A percentile compares a stretch with the other conserved stretches of the same genome.
These are phyloP conservation scores for Urocolius indicus DNA, from an alignment of 2,113 vertebrate species.

Conservation along the genomic window DNA sequence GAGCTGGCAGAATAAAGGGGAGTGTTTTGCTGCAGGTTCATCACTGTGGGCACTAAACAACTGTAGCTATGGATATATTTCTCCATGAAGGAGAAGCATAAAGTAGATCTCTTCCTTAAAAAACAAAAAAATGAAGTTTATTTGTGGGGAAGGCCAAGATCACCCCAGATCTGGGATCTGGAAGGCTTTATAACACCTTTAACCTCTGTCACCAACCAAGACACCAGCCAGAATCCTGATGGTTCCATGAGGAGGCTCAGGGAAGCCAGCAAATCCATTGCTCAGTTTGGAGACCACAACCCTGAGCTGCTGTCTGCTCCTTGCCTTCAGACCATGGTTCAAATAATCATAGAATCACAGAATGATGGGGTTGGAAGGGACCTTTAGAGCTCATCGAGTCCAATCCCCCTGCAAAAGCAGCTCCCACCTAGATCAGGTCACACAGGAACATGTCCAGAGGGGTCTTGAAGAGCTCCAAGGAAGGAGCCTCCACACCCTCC, in stretches of 20 bases:
- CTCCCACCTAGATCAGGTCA: too few relatives aligned
- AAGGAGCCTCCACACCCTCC: too few relatives aligned
- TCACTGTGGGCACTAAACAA: background rate
- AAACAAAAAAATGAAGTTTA: background rate
- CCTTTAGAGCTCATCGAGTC: too few relatives aligned
- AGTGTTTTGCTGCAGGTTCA: background rate
- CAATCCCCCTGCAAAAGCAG: too few relatives aligned
- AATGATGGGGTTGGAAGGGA: too few relatives aligned
- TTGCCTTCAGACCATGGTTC: background rate
- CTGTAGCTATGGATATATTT: background rate
- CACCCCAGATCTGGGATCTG: background rate
- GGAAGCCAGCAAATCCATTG: background rate
- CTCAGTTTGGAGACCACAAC: background rate
- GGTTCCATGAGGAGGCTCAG: background rate
- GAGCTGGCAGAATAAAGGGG: background rate
- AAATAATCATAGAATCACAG: too few relatives aligned
- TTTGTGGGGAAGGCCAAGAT: background rate
- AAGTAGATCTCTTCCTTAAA: background rate
- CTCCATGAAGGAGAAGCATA: background rate
- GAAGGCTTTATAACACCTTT: background rate
- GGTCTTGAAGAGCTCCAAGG: too few relatives aligned
- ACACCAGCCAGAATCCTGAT: background rate
- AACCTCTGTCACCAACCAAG: background rate
- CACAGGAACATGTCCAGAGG: too few relatives aligned
- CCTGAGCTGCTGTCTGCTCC: background rate